Conservation (phyloP, 2,888 invertebrate species). For the Empis livida region DNA sequence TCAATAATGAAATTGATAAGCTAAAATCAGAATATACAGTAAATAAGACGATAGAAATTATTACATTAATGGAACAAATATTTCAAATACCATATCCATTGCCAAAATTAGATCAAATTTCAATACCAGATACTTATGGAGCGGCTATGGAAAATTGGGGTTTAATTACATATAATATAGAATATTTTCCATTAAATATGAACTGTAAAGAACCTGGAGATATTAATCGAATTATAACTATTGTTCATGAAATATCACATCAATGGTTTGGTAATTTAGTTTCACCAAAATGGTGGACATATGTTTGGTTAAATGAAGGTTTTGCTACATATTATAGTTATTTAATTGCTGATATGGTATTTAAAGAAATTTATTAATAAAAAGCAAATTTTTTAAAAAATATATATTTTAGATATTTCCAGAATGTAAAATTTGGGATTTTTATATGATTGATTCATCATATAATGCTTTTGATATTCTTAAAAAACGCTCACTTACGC, state of each 20-base stretch:
- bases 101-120: constrained; percentile 76
- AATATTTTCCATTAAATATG: constrained; percentile 32
- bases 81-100: constrained; percentile 63
- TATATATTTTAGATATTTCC: constrained; percentile 40
- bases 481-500: constrained; percentile 24
- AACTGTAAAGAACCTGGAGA: constrained; percentile 16
- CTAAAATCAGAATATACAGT: constrained; percentile 8
- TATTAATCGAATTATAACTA: constrained; percentile 34
- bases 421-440: constrained; percentile 53
- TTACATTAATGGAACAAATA: constrained; percentile 41
- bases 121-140: constrained; percentile 67
- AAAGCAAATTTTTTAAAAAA: not conserved
- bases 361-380: constrained; percentile 1
- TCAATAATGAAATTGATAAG: too few relatives aligned
- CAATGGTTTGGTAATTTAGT: constrained; percentile 74
- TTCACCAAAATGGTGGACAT: constrained; percentile 57
- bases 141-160: constrained; percentile 96
- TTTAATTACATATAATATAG: constrained; percentile 51
- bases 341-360: constrained; percentile 26
- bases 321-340: constrained; percentile 43
- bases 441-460: constrained; percentile 20
- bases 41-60: not conserved
- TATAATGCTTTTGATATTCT: constrained; percentile 23
- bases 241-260: constrained; percentile 51
- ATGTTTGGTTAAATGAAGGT: constrained; percentile 61